phyloP scores from a whole-genome alignment of 2,113 vertebrate genomes.

The Zosterops borbonicus region DNA sequence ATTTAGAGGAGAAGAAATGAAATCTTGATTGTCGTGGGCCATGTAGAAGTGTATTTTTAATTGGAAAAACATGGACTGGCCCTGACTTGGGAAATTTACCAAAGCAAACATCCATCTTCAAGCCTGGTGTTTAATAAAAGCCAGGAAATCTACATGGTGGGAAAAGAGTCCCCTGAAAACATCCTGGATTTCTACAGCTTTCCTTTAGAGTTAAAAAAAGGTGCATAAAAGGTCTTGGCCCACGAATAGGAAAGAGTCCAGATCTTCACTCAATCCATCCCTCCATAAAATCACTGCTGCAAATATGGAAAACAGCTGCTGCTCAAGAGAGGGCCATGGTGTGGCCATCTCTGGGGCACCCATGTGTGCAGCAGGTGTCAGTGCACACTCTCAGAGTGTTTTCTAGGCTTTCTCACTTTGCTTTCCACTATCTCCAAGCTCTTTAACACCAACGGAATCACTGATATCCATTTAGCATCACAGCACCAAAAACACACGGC shows the following conservation, averaged over 20 bases:
- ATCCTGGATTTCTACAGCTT: neutral
- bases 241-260: neutral
- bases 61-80: neutral
- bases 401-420: neutral
- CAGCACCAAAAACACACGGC: slow-evolving; percentile 5
- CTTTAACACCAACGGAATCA: neutral
- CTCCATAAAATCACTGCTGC: neutral
- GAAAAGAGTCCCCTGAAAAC: neutral
- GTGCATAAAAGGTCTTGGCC: neutral
- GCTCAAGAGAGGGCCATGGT: neutral
- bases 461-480: neutral
- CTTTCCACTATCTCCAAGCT: neutral
- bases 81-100: neutral
- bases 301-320: neutral
- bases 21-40: neutral
- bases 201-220: neutral
- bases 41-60: neutral
- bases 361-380: neutral
- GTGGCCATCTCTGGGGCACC: neutral
- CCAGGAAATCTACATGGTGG: neutral
- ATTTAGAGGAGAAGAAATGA: neutral
- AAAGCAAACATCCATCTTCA: neutral
- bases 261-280: neutral
- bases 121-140: neutral
- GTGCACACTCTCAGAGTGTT: neutral